Evolutionary conservation across 2,797 vertebrate species (phyloP).

Genomic region (Ctenopoma kingsleyae): DNA sequence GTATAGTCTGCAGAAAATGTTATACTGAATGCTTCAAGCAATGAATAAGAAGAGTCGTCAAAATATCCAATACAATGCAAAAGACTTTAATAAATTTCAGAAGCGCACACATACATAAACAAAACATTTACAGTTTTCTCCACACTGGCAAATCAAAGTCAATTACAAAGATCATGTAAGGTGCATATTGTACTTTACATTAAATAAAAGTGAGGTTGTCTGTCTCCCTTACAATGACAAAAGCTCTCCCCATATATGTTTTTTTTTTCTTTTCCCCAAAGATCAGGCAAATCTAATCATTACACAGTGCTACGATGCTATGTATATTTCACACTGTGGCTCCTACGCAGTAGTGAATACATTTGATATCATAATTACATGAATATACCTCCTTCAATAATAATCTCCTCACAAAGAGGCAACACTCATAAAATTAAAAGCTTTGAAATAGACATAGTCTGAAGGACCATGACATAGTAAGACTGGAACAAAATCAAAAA

Average conservation of each 20-base stretch:
- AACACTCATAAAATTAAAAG: conserved; percentile 78
- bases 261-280: conserved; percentile 71
- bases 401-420: conserved; percentile 73
- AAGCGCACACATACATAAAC: conserved; percentile 91
- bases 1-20: conserved; percentile 26
- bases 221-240: conserved; percentile 78
- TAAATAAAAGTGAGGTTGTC: conserved; percentile 85
- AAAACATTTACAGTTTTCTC: conserved; percentile 88
- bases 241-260: conserved; percentile 64
- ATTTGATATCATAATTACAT: conserved; percentile 86
- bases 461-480: conserved; percentile 44
- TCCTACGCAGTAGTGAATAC: conserved; percentile 84
- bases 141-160: conserved; percentile 88
- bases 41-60: conserved; percentile 82
- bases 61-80: conserved; percentile 88
- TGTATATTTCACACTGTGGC: conserved; percentile 82
- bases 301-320: conserved; percentile 87
- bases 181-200: conserved; percentile 89
- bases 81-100: conserved; percentile 91
- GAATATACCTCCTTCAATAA: conserved; percentile 80
- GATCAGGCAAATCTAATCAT: conserved; percentile 84
- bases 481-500: conserved; percentile 58
- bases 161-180: conserved; percentile 89
- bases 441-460: conserved; percentile 79
- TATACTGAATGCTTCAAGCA: conserved; percentile 42